Base-by-base conservation (phyloP, 2,888 invertebrate species). In the Drymonia ruficornis region DNA sequence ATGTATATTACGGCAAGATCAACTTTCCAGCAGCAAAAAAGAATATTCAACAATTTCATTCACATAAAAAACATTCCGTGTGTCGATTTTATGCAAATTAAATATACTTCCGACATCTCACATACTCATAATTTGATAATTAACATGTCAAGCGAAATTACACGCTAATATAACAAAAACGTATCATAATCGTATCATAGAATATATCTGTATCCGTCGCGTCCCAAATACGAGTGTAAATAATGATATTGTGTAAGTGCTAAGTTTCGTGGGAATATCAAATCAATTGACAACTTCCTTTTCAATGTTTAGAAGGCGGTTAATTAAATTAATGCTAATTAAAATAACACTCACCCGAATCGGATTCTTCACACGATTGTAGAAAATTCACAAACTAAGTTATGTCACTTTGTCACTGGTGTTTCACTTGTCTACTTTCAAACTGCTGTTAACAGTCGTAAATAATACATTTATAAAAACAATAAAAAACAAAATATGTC, bases 301-400 rank as follows among this genome's bases (percentile, higher is more conserved):
- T 61, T 42, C 45, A 52, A 45, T 50, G 40, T 52, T 52, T 53
- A 52, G 42, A 66, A 34, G 23, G 43, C 50, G 46, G 53, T 52
- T 59, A 72, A 70, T 64, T 67, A 70, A 61, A 70, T 53, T 38
- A 64, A 59, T 34, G 51, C 50, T 59, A 57, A 68, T 65, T 65
- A 60, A 56, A 47, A 59, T 59, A 70, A 70, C 78, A 80, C 81
- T 83, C 65, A 80, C 83, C 83, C 70, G 67, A 71, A 74, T 75
- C 73, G 69, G 65, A 62, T 69, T 53, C 49, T 76, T 81, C 81
- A 73, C 81, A 79, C 80, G 70, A 63, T 63, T 62, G 56, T 52
- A 57, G 66, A 63, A 61, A 70, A 72, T 72, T 70, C 70, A 65
- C 64, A 47, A 50, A 59, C 70, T 63, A 61, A 61, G 72, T 80